Conservation (phyloP, 1,140 invertebrate genomes). For the Diorhabda sublineata region DNA sequence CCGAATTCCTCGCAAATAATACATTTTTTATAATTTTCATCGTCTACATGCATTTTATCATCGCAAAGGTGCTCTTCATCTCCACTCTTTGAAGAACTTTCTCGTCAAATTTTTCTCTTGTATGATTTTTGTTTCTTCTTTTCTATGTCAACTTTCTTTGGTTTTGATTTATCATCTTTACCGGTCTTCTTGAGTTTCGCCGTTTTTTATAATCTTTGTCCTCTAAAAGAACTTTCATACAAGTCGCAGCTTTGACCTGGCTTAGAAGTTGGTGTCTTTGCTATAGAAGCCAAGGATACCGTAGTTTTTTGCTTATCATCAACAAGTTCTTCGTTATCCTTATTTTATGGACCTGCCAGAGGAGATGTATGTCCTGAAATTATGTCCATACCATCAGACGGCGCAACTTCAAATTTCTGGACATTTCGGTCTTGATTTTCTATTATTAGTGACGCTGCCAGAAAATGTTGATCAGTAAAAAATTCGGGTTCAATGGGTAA, state of each 20-base stretch:
- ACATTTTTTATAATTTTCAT: conserved; percentile 37
- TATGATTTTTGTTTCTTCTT: conserved; percentile 11
- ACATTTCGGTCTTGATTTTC: conserved; percentile 4
- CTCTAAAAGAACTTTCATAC: conserved; percentile 34
- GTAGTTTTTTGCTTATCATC: conserved; percentile 9
- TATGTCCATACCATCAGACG: conserved; percentile 4
- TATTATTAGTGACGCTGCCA: too few relatives aligned
- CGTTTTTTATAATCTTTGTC: conserved; percentile 37
- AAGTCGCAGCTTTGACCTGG: conserved; percentile 30
- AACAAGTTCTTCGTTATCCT: conserved; percentile 11
- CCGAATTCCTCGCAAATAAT: conserved; percentile 17
- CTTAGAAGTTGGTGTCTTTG: conserved; percentile 18
- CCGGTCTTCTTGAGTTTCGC: conserved; percentile 26
- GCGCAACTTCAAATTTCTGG: conserved; percentile 11
- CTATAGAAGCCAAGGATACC: conserved; percentile 8
- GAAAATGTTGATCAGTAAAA: too few relatives aligned
- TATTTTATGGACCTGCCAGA: conserved; percentile 10
- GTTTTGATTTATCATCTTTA: conserved; percentile 19
- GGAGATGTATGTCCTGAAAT: conserved; percentile 16
- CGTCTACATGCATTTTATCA: not conserved
- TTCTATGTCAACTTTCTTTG: conserved; percentile 18
- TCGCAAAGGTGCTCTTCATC: conserved; percentile 21
- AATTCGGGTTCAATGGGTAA: too few relatives aligned
- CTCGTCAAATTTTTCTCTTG: conserved; percentile 12
- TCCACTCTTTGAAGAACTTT: conserved; percentile 20